Base-by-base conservation (phyloP, 2,113 vertebrate genomes). In the Dolichotis patagonum region DNA sequence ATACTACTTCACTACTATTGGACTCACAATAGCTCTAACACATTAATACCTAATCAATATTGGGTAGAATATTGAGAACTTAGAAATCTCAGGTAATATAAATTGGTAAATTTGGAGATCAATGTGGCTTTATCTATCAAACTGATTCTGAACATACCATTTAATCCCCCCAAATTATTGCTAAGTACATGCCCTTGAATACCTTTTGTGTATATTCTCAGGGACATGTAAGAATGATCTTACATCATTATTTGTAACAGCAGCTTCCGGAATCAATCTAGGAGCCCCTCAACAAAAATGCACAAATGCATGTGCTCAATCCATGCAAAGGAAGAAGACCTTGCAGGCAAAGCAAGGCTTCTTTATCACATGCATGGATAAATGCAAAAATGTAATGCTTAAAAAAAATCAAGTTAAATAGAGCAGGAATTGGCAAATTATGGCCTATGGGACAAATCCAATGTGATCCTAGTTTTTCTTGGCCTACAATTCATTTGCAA, bases 271-370 rank as follows among this genome's bases (percentile, higher is more conserved):
- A 52, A 54, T 41, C 56, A 67, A n/a, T 43, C 22, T n/a, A 13
- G 35, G 35, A 1, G 17, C 9, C 67, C 58, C 26, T 24, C 5
- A 2, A 22, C 3, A 26, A 56, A 84, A 26, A 62, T 1, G 20
- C 5, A 13, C 17, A 12, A 78, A 17, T 11, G 11, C 8, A 24
- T 0, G 11, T 78, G 87, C 22, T 12, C 7, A 17, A 0, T 4
- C 4, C 65, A 32, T 0, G 38, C 30, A 35, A 2, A 19, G 10
- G 49, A 46, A 54, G 6, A 14, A 2, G 1, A 10, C 7, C 1
- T 7, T 5, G 30, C 0, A 8, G 88, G 19, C n/a, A 26, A 41
- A 28, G 20, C 3, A 38, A 41, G 73, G 56, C 38, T 17, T 56
- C 65, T 71, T 30, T 28, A 54, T 84, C 58, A 62, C 32, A 49